phyloP scores from a whole-genome alignment of 2,888 invertebrate species.

The Corythucha ciliata region DNA sequence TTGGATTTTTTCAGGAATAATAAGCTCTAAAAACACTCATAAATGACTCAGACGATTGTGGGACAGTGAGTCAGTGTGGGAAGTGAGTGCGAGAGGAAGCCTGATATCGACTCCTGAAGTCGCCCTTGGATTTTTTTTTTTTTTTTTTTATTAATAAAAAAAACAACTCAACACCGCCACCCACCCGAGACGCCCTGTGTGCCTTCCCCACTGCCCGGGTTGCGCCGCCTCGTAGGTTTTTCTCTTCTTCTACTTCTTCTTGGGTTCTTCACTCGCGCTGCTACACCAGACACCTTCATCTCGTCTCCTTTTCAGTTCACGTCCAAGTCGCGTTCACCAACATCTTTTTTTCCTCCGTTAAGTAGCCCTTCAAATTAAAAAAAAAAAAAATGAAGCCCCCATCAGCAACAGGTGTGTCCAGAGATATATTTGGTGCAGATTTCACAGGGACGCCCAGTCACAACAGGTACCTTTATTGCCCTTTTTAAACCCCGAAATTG shows the following conservation, averaged over 20 bases:
- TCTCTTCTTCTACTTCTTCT: constrained; percentile 1
- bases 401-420: constrained; percentile 22
- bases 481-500: background rate
- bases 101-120: constrained; percentile 6
- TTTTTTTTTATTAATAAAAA: background rate
- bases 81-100: too few species aligned
- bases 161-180: constrained; percentile 1
- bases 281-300: background rate
- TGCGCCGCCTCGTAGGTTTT: too few species aligned
- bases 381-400: constrained; percentile 37
- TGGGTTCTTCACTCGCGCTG: background rate
- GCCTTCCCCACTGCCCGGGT: too few species aligned
- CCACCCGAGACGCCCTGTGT: background rate
- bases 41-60: too few species aligned
- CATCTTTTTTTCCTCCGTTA: constrained; percentile 1
- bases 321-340: background rate
- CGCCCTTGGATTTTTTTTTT: background rate
- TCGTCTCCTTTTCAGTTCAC: background rate
- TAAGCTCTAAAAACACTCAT: too few species aligned
- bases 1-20: too few species aligned
- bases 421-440: constrained; percentile 40
- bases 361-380: constrained; percentile 2
- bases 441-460: constrained; percentile 40
- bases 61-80: too few species aligned
- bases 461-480: constrained; percentile 37